Evolutionary conservation across 2,888 invertebrate genomes (phyloP), one percentile per base, ranked within the genome.

Genomic region (Mesorhabditis belari): DNA sequence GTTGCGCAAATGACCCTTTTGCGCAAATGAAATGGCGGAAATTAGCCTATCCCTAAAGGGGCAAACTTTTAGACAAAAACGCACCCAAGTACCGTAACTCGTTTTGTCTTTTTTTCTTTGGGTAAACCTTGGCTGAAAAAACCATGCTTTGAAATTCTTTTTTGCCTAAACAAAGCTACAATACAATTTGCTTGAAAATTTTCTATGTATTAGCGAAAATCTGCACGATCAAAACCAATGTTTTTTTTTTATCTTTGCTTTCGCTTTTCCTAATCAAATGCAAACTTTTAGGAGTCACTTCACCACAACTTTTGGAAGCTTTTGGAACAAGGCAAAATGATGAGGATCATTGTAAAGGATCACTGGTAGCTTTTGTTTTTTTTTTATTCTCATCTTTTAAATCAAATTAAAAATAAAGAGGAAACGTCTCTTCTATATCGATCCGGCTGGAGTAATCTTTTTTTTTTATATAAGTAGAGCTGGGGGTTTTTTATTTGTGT

Each of bases 221-320:
- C 19, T 5, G 5, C 23, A 23, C 19, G 23, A 49, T 21, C 21
- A 49, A 49, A 49, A 49, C 19, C 49, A 49, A 49, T 49, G 49
- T 49, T 49, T 49, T 49, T 23, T 3, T 49, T 23, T 4, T 49
- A 5, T 27, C 3, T 24, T 57, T 59, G n/a, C n/a, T n/a, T n/a
- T n/a, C n/a, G n/a, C n/a, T n/a, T n/a, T n/a, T n/a, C n/a, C n/a
- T n/a, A 23, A 9, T 9, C 12, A 17, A 55, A 84, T 55, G 57
- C n/a, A 4, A 58, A 44, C 17, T 59, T 69, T 26, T 58, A 69
- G 89, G 75, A 85, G 91, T 58, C 91, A 93, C 76, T n/a, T 74
- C 79, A 12, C 80, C 80, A 83, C 91, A 92, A 83, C 87, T 93
- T 81, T 86, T 91, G 69, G 91, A 91, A 80, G 83, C 82, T 23